Percentiles rank a stretch among this genome's conserved stretches.
Conservation (phyloP, 64 coral and sea anemone genomes). For the Trachythela sp. region DNA sequence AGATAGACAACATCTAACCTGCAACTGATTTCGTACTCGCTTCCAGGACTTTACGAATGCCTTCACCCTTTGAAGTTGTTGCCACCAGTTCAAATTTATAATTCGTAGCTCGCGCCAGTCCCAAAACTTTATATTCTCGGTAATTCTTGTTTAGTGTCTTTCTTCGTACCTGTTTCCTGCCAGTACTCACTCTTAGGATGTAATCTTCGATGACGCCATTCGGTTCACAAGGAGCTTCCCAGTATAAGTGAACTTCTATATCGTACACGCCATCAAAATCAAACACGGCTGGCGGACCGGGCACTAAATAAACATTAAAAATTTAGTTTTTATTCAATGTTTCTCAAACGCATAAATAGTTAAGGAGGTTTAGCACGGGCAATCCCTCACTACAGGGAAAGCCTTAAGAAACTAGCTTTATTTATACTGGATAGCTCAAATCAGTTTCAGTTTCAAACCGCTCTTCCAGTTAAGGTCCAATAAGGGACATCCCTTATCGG, state of each 20-base stretch:
- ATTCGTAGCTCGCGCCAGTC: neutral
- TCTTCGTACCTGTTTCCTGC: neutral
- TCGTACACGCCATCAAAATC: neutral
- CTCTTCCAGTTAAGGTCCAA: no score
- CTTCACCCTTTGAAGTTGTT: neutral
- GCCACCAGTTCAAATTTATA: neutral
- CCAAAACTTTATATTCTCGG: neutral
- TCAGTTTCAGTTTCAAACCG: no score
- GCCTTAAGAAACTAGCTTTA: no score
- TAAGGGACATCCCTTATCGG: no score
- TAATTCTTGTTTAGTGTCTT: neutral
- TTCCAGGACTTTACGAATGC: neutral
- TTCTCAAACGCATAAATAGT: neutral
- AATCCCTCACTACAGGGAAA: no score
- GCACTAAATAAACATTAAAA: neutral
- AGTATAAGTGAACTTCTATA: neutral
- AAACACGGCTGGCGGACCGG: neutral
- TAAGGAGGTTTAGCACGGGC: no score
- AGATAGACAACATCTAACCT: no score
- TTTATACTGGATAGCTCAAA: no score
- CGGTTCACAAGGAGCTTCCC: neutral
- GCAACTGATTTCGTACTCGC: neutral
- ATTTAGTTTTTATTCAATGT: neutral
- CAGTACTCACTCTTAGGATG: neutral
- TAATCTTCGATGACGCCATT: neutral